Evolutionary conservation across 1,140 invertebrate species (phyloP).

Genomic region (Drosophila obscura): DNA sequence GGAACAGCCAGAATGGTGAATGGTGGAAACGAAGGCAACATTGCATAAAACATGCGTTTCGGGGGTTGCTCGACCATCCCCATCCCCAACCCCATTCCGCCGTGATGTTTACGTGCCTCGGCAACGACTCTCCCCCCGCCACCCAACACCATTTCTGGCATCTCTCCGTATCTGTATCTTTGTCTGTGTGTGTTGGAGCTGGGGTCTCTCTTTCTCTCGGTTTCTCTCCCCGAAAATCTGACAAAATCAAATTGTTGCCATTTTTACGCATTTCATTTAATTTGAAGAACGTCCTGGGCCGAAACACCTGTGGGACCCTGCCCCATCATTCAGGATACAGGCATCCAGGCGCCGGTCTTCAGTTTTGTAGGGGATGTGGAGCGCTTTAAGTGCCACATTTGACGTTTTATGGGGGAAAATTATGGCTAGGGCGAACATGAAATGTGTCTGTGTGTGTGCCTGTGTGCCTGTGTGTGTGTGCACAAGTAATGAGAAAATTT

Average conservation of each 20-base stretch:
- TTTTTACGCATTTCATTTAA: slow-evolving; percentile 83
- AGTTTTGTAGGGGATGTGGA: slow-evolving; percentile 49
- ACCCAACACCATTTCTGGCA: slow-evolving; percentile 6
- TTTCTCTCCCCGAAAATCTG: slow-evolving; percentile 71
- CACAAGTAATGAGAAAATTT: slow-evolving; percentile 70
- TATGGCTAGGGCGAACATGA: slow-evolving; percentile 23
- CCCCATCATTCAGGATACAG: slow-evolving; percentile 5
- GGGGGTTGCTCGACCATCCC: slow-evolving; percentile 45
- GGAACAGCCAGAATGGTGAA: neutral
- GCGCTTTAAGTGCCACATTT: slow-evolving; percentile 80
- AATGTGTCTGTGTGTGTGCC: slow-evolving; percentile 33
- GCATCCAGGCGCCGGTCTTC: neutral
- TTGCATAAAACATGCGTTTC: slow-evolving; percentile 74
- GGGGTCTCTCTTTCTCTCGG: slow-evolving; percentile 40
- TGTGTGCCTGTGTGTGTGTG: slow-evolving; percentile 37
- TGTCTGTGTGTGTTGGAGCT: neutral
- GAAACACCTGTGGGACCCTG: slow-evolving; percentile 72
- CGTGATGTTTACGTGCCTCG: slow-evolving; percentile 48
- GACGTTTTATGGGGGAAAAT: slow-evolving; percentile 72
- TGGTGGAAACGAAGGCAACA: slow-evolving; percentile 13
- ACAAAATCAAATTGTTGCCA: slow-evolving; percentile 83
- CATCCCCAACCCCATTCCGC: neutral
- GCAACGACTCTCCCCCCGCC: slow-evolving; percentile 23
- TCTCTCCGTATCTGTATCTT: slow-evolving; percentile 25
- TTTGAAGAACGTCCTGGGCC: slow-evolving; percentile 66